Base-by-base conservation (phyloP, 2,797 vertebrate species). In the Oryzias sinensis region DNA sequence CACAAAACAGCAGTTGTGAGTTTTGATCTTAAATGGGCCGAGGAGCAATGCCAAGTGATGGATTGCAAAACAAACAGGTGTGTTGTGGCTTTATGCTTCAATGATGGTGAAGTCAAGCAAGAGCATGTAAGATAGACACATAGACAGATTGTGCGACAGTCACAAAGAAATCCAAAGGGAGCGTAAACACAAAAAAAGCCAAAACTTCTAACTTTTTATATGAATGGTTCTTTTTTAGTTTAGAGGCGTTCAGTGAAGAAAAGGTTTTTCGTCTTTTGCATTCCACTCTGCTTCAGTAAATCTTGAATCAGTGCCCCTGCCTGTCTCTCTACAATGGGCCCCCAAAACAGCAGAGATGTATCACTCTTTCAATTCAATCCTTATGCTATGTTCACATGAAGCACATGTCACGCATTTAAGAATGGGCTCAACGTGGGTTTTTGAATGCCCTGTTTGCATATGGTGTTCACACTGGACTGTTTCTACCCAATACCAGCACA, bases 41-140 rank as follows among this genome's bases (percentile, higher is more conserved):
- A 14, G 0, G 4, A 42, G 41, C 20, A 33, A 69, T 70, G 70
- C 62, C 74, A 80, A 83, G 82, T 77, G 77, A 76, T 56, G 74
- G 77, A 76, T 73, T 62, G 74, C 62, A 73, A 86, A 80, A 84
- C 74, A 85, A 80, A 83, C 83, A 86, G 81, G 81, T 81, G 76
- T 62, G 77, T 67, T 58, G 68, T 81, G 48, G 49, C 52, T 56
- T 75, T 58, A 58, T 14, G 67, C 81, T 70, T 68, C 71, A 48
- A 48, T n/a, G 62, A 47, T 15, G 18, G 50, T 11, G 49, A 62
- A 62, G 44, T 64, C 24, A 47, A 65, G 54, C 52, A 47, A 42
- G 49, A 60, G 59, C 59, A 49, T 53, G 68, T 75, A 70, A 64
- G 56, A 53, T 37, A 50, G 29, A 61, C 49, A 53, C 51, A 41